phyloP scores from a whole-genome alignment of 1,140 invertebrate genomes.

The Bombus confusus region DNA sequence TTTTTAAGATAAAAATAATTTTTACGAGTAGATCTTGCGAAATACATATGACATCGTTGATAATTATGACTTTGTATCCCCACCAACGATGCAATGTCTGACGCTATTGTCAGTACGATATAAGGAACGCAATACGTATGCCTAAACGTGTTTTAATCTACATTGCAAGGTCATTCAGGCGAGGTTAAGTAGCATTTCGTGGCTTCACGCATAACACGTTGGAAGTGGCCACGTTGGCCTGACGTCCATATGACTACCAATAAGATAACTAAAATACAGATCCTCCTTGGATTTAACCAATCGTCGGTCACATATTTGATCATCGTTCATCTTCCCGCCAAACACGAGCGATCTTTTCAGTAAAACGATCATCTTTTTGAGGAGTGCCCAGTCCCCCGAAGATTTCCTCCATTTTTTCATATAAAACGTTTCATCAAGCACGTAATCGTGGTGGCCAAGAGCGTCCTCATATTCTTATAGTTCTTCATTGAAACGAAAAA shows the following conservation, averaged over 20 bases:
- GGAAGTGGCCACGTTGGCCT: slow-evolving; percentile 54
- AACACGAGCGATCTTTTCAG: slow-evolving; percentile 34
- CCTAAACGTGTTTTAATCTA: slow-evolving; percentile 22
- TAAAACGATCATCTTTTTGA: slow-evolving; percentile 16
- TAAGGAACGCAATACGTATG: slow-evolving; percentile 10
- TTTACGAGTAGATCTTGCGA: background rate
- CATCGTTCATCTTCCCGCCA: slow-evolving; percentile 44
- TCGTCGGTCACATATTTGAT: background rate
- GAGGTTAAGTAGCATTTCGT: slow-evolving; percentile 31
- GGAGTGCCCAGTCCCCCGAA: background rate
- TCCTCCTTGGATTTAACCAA: slow-evolving; percentile 7
- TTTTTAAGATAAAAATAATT: slow-evolving; percentile 24
- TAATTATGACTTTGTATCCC: background rate
- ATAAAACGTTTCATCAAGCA: too few relatives aligned
- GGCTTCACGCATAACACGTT: slow-evolving; percentile 38
- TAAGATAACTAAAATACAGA: background rate
- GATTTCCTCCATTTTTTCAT: background rate
- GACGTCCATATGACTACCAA: background rate
- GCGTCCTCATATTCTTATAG: too few relatives aligned
- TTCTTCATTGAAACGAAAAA: background rate
- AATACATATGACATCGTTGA: slow-evolving; percentile 11
- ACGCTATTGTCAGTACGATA: background rate
- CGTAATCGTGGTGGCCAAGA: background rate
- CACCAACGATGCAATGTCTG: background rate
- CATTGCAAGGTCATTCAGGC: slow-evolving; percentile 38